Evolutionary conservation across 2,888 invertebrate genomes (phyloP).

Genomic region (Rhamnusium bicolor): DNA sequence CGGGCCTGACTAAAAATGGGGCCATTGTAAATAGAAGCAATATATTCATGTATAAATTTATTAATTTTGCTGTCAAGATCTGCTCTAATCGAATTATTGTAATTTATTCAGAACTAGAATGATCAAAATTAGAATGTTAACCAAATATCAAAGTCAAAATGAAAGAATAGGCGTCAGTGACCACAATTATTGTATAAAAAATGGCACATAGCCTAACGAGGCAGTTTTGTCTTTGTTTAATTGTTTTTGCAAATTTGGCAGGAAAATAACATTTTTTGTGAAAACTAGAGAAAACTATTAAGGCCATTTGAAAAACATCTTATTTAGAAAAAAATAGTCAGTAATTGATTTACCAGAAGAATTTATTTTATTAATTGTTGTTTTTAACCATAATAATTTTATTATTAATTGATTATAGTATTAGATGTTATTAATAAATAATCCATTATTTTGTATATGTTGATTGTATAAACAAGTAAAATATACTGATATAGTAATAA

Average conservation of each 20-base stretch:
- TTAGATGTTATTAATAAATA: slow-evolving; percentile 35
- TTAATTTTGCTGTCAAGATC: slow-evolving; percentile 29
- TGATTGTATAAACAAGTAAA: slow-evolving; percentile 62
- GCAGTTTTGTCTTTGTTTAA: slow-evolving; percentile 17
- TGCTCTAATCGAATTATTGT: slow-evolving; percentile 30
- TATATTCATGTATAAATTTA: slow-evolving; percentile 24
- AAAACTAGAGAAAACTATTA: no score
- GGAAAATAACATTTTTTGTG: neutral
- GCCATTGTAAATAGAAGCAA: slow-evolving; percentile 11
- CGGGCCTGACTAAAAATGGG: neutral
- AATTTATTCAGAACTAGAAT: slow-evolving; percentile 29
- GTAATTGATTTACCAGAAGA: slow-evolving; percentile 29
- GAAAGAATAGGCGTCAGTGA: neutral
- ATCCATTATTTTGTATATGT: slow-evolving; percentile 60
- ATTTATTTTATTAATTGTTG: slow-evolving; percentile 30
- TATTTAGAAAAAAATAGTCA: slow-evolving; percentile 14
- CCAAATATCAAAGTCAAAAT: slow-evolving; percentile 11
- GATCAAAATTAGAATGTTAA: slow-evolving; percentile 10
- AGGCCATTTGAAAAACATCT: slow-evolving; percentile 15
- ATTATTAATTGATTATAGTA: slow-evolving; percentile 35
- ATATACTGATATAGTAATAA: slow-evolving; percentile 42
- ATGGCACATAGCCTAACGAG: neutral
- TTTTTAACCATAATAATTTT: slow-evolving; percentile 35
- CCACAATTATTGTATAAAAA: slow-evolving; percentile 27
- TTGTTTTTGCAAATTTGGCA: slow-evolving; percentile 11